Base-by-base conservation (phyloP, 2,113 vertebrate genomes). In the Saguinus midas region DNA sequence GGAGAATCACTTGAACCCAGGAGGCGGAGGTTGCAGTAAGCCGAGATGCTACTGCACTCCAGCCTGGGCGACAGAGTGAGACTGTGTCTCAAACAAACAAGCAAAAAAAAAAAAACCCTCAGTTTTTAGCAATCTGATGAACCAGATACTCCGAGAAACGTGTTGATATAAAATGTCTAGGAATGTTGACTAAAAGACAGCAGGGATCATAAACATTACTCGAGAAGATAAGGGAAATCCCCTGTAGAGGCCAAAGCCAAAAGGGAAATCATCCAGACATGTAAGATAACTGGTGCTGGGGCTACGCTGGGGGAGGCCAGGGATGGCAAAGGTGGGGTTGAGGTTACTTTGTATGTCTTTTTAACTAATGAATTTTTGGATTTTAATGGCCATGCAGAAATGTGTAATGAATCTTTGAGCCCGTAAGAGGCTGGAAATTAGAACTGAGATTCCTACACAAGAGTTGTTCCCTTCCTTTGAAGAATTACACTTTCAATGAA, bases 211-310 rank as follows among this genome's bases (percentile, higher is more conserved):
- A 37, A 27, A 7, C 0, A 3, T 3, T 17, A 78, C 12, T 89
- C 27, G 27, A 70, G 37, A 86, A 79, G 50, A 5, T 1, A 17
- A 11, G 43, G 6, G 72, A 40, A 29, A 10, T 29, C 25, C 48
- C 29, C 43, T n/a, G 10, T 5, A 18, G 83, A 13, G 55, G 9
- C 13, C 37, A 35, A 20, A n/a, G 18, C 14, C 21, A 2, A 18
- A 40, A 10, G 91, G n/a, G 64, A 57, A 52, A 18, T 13, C 57
- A 83, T 4, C 40, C 6, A 43, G 75, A 23, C 32, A 1, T 6
- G 3, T 2, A 3, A 0, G 64, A 50, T 11, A 35, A 10, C 3
- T 0, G 17, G 0, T 2, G 35, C 35, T 23, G 4, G 5, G 35
- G 29, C 10, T 29, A 8, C 6, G 7, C 32, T 13, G 32, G 8